phyloP scores from a whole-genome alignment of 2,113 vertebrate species.

The Tenrec ecaudatus region DNA sequence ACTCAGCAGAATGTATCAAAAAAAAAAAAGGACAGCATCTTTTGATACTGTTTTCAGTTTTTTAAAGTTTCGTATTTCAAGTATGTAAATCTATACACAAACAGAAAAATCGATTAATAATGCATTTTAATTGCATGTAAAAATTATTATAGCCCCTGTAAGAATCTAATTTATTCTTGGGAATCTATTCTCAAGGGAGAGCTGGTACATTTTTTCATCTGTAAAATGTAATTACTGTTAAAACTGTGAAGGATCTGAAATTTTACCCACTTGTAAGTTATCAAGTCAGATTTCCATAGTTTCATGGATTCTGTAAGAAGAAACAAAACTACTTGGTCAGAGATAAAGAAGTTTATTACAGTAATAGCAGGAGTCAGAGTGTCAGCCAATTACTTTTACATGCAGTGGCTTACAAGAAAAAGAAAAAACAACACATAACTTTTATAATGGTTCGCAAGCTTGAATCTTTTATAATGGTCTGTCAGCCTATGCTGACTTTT shows the following conservation, averaged over 20 bases:
- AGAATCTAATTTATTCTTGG: conserved; percentile 25
- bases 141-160: neutral
- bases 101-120: conserved; percentile 16
- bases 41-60: neutral
- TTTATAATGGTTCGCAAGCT: neutral
- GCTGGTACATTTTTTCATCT: conserved; percentile 18
- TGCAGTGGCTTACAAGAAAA: too few species aligned
- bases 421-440: too few species aligned
- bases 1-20: too few species aligned
- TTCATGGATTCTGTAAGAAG: neutral
- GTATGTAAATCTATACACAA: neutral
- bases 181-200: neutral
- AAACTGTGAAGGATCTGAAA: neutral
- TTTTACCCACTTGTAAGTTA: neutral
- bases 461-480: neutral
- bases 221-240: conserved; percentile 11
- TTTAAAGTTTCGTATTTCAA: neutral
- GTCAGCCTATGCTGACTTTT: neutral
- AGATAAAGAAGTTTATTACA: neutral
- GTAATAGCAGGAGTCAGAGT: neutral
- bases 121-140: neutral
- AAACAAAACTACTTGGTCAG: neutral
- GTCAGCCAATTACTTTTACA: neutral
- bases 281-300: neutral
- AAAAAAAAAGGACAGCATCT: neutral